Percentiles rank a stretch among this genome's conserved stretches.
Evolutionary conservation across 1,140 invertebrate species (phyloP).

Genomic region (Bombyx mori): DNA sequence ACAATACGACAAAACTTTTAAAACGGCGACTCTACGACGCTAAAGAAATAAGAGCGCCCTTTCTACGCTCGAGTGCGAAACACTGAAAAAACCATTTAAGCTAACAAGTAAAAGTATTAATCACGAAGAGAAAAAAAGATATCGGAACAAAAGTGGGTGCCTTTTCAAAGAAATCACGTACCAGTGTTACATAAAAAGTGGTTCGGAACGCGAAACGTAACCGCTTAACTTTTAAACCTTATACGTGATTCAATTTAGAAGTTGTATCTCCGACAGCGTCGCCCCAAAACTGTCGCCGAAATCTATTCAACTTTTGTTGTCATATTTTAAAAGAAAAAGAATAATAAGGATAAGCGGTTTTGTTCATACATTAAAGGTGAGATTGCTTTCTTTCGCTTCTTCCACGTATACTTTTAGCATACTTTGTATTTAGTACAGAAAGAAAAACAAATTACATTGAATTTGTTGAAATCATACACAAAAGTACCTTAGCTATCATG

Average conservation of each 20-base stretch:
- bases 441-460: too few species aligned
- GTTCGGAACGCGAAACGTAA: slow-evolving; percentile 41
- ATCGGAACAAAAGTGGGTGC: slow-evolving; percentile 36
- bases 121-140: slow-evolving; percentile 31
- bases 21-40: too few species aligned
- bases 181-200: slow-evolving; percentile 42
- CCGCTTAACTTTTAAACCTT: slow-evolving; percentile 58
- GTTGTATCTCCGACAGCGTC: slow-evolving; percentile 45
- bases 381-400: too few species aligned
- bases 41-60: not conserved
- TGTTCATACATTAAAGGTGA: too few species aligned
- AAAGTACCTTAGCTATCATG: too few species aligned
- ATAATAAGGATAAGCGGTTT: too few species aligned
- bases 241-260: slow-evolving; percentile 68
- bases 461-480: too few species aligned
- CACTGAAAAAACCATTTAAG: slow-evolving; percentile 22
- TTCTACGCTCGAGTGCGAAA: slow-evolving; percentile 10
- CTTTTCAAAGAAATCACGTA: slow-evolving; percentile 50
- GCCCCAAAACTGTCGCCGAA: slow-evolving; percentile 51
- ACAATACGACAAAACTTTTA: too few species aligned
- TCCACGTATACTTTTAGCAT: too few species aligned
- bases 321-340: slow-evolving; percentile 40
- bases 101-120: slow-evolving; percentile 34
- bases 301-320: slow-evolving; percentile 50
- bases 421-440: too few species aligned